Percentiles rank a stretch among this genome's conserved stretches.
Evolutionary conservation across 1,140 invertebrate species (phyloP).

Genomic region (Halyomorpha halys): DNA sequence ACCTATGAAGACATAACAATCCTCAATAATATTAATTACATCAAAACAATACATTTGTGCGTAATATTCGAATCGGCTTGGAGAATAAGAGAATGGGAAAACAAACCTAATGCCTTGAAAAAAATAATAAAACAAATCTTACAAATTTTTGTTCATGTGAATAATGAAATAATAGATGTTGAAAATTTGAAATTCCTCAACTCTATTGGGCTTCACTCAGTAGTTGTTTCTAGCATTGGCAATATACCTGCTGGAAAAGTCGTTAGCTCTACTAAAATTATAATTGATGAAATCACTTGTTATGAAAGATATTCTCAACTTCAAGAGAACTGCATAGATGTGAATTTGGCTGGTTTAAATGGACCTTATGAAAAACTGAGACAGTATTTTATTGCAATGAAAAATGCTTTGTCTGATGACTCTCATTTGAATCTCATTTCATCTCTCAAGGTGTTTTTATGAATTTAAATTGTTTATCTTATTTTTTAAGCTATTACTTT

Average conservation of each 20-base stretch:
- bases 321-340: no score
- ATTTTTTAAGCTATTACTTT: no score
- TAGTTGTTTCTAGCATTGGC: constrained; percentile 20
- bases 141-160: constrained; percentile 26
- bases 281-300: constrained; percentile 20
- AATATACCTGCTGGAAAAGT: constrained; percentile 21
- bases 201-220: constrained; percentile 18
- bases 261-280: constrained; percentile 19
- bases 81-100: constrained; percentile 19
- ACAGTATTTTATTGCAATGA: constrained; percentile 5
- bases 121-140: constrained; percentile 24
- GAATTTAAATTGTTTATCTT: no score
- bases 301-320: constrained; percentile 16
- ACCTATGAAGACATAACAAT: neutral
- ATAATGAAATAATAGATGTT: constrained; percentile 14
- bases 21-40: neutral
- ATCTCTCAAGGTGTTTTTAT: no score
- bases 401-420: neutral
- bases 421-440: neutral
- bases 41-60: constrained; percentile 19
- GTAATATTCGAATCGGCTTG: constrained; percentile 21
- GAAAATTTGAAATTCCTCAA: constrained; percentile 9
- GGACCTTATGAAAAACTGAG: neutral
- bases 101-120: constrained; percentile 6
- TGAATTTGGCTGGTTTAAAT: constrained; percentile 1